Percentiles rank a stretch among this genome's conserved stretches.
Evolutionary conservation across 37 sponge, comb jelly and placozoan species (phyloP).

Genomic region (Ephydatia muelleri): DNA sequence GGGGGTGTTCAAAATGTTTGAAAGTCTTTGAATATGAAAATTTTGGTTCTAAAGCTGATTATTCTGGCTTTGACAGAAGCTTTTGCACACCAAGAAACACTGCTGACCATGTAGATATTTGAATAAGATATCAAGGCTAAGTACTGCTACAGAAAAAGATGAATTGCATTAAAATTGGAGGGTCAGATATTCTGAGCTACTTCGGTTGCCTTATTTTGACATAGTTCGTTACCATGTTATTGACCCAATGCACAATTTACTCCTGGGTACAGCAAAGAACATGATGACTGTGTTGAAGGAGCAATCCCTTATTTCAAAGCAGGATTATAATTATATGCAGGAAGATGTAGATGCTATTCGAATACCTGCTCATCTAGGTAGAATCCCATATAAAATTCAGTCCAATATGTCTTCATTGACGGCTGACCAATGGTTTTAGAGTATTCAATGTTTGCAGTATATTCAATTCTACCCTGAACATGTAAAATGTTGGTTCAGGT

Average conservation of each 20-base stretch:
- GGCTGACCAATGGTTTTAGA: constrained; percentile 61
- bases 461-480: constrained; percentile 15
- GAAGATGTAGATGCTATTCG: constrained; percentile 8
- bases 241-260: constrained; percentile 58
- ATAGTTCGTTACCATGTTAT: constrained; percentile 10
- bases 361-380: too few species aligned
- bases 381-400: too few species aligned
- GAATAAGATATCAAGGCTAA: not conserved
- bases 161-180: constrained; percentile 26
- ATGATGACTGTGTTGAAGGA: constrained; percentile 18
- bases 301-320: not conserved
- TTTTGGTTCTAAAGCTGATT: constrained; percentile 42
- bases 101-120: constrained; percentile 3
- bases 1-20: constrained; percentile 47
- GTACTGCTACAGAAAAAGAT: not conserved
- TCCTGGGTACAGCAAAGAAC: constrained; percentile 47
- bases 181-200: constrained; percentile 28
- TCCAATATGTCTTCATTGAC: constrained; percentile 47
- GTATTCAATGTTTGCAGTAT: constrained; percentile 21
- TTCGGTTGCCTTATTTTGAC: constrained; percentile 52
- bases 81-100: constrained; percentile 7
- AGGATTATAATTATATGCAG: constrained; percentile 27
- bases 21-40: constrained; percentile 3
- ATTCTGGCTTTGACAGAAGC: constrained; percentile 26
- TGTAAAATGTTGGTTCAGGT: too few species aligned